Evolutionary conservation across 1,140 invertebrate genomes (phyloP), one percentile per base, ranked within the genome.

Genomic region (Drosophila melanica): DNA sequence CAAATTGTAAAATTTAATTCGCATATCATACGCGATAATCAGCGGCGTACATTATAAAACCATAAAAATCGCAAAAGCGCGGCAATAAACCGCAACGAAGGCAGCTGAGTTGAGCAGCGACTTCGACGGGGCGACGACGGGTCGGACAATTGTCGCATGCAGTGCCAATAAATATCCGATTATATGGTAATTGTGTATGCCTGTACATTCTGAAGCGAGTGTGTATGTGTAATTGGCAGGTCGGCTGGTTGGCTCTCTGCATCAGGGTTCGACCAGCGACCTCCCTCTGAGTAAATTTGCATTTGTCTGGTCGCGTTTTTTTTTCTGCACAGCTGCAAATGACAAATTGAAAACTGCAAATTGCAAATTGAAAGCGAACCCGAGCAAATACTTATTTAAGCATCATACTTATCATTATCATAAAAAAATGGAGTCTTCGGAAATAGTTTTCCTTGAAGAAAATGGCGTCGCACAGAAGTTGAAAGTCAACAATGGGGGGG

Each of bases 1-100:
- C 80, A 80, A 87, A 90, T 90, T 89, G 84, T 80, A 90, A 90
- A 84, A 89, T 80, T 89, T 89, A 84, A 89, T 90, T 89, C 84
- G 84, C 84, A 84, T 90, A 85, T 89, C 80, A 90, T 90, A 80
- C 84, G 57, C 85, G 80, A 89, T 89, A 89, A 89, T 89, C 84
- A 89, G 85, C 85, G 84, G 71, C 84, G 73, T 80, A 65, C 85
- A 87, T 87, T 89, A 87, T 90, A 81, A 90, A 86, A 74, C 82
- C 87, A 86, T 90, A 90, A 90, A 81, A 86, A 79, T 74, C 72
- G 72, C 79, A 82, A 90, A 77, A 90, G 64, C 72, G 85, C 78
- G 77, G 75, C 75, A 65, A 90, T 86, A 90, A 90, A 81, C 77
- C 39, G 62, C 27, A 20, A 62, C 62, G 39, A 33, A 16, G 71